Base-by-base conservation (phyloP, 1,140 invertebrate species). In the Helicoverpa armigera region DNA sequence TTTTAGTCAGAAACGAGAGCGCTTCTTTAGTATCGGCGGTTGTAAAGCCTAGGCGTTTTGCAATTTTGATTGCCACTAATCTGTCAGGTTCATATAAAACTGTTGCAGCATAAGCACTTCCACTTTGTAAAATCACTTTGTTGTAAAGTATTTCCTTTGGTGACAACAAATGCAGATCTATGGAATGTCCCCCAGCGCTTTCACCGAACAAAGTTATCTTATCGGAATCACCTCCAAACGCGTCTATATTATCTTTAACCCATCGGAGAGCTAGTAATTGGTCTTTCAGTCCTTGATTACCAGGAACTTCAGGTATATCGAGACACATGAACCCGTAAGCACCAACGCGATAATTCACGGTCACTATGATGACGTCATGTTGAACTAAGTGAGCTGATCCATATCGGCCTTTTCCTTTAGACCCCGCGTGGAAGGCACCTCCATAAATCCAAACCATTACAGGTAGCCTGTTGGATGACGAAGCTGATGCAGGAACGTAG, bases 261-360 rank as follows among this genome's bases (percentile, higher is more conserved):
- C 88, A 89, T 54, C 81, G 70, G 1, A 89, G 31, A 29, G 83
- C 88, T 3, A 85, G 13, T 7, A 79, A 51, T 78, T 89, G 89
- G 60, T 90, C 88, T 61, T 90, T 89, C 4, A 89, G 54, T 4
- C 89, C 88, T 77, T 84, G 85, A 43, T 84, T 86, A 9, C 85
- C 85, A 1, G 81, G 53, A 7, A 84, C 54, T 53, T 77, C 79
- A 12, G 79, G 81, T 9, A 70, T 79, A 23, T 83, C 81, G 7
- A 84, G 60, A 50, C 83, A 86, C 83, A 84, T 86, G 29, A 86
- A 86, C 16, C 72, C 79, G 35, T 83, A 78, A 18, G 82, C 58
- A 16, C 82, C 82, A 11, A 79, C 10, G 3, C 82, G 73, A 35
- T 86, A 84, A n/a, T 82, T 84, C 0, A 84, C 14, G 2, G 72